Evolutionary conservation across 2,888 invertebrate species (phyloP).

Genomic region (Tachystola acroxantha): DNA sequence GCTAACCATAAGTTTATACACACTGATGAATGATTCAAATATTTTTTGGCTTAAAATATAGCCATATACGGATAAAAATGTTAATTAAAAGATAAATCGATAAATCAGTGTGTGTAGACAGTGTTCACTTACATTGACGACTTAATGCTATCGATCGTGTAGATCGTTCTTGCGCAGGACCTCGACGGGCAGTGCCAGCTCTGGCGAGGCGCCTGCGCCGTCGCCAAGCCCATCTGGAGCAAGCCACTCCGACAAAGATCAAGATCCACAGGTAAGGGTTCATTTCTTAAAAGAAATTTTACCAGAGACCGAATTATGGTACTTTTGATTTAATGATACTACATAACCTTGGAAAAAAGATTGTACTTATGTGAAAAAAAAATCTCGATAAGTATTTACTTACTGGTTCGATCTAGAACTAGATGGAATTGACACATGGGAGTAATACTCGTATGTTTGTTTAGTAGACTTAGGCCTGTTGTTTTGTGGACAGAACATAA

Average conservation of each 20-base stretch:
- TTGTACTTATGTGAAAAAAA: constrained; percentile 1
- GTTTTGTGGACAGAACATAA: no score
- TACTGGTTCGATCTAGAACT: no score
- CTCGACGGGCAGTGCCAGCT: constrained; percentile 71
- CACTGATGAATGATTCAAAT: constrained; percentile 28
- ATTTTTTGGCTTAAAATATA: not conserved
- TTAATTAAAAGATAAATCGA: no score
- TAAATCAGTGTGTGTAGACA: constrained; percentile 49
- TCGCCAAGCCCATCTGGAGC: constrained; percentile 93
- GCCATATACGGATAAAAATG: not conserved
- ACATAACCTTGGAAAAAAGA: no score
- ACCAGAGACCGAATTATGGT: not conserved
- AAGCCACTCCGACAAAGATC: constrained; percentile 92
- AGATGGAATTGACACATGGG: no score
- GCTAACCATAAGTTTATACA: constrained; percentile 44
- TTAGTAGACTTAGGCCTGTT: no score
- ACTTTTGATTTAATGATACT: no score
- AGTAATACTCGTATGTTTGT: no score
- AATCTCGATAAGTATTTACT: no score
- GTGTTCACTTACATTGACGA: constrained; percentile 54
- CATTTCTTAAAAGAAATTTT: not conserved
- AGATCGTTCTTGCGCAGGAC: constrained; percentile 75
- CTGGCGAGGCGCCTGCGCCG: constrained; percentile 68
- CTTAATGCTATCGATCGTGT: constrained; percentile 68
- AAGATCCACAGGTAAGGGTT: constrained; percentile 84